These are phyloP conservation scores for Alviniconcha marisindica DNA, from an alignment of 1,140 invertebrate genomes.

Conservation along the genomic window DNA sequence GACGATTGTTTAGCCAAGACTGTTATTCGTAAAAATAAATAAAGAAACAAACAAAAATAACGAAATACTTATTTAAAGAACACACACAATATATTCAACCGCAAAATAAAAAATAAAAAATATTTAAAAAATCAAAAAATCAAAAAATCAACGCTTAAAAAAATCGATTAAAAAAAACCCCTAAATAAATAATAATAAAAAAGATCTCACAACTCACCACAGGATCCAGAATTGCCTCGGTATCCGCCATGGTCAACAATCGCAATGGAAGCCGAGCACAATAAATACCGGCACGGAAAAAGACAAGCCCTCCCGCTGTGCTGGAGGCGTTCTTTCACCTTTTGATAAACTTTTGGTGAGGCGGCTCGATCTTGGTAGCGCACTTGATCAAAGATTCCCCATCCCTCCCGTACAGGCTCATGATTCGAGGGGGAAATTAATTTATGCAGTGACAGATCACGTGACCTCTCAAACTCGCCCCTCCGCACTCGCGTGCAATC, in stretches of 20 bases:
- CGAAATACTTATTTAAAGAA: too few relatives aligned
- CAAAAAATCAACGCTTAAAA: background rate
- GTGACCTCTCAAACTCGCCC: conserved; percentile 45
- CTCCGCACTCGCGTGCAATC: conserved; percentile 35
- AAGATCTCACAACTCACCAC: background rate
- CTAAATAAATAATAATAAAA: background rate
- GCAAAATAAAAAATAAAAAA: background rate
- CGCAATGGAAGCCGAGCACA: background rate
- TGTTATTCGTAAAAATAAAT: background rate
- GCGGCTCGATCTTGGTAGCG: conserved; percentile 44
- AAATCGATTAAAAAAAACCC: background rate
- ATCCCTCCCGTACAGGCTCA: conserved; percentile 47
- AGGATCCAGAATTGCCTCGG: background rate
- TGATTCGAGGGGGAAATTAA: conserved; percentile 65
- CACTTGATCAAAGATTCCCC: conserved; percentile 68
- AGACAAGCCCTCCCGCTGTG: conserved; percentile 1
- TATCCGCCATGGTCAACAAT: background rate
- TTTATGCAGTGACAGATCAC: conserved; percentile 62
- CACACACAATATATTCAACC: background rate
- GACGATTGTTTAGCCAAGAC: too few relatives aligned
- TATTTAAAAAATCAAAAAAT: background rate
- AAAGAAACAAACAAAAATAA: too few relatives aligned
- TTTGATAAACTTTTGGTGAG: conserved; percentile 36
- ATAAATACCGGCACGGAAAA: background rate
- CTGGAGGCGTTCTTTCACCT: conserved; percentile 24